Base-by-base conservation (phyloP, 2,113 vertebrate species). In the Nothocercus nigrocapillus region DNA sequence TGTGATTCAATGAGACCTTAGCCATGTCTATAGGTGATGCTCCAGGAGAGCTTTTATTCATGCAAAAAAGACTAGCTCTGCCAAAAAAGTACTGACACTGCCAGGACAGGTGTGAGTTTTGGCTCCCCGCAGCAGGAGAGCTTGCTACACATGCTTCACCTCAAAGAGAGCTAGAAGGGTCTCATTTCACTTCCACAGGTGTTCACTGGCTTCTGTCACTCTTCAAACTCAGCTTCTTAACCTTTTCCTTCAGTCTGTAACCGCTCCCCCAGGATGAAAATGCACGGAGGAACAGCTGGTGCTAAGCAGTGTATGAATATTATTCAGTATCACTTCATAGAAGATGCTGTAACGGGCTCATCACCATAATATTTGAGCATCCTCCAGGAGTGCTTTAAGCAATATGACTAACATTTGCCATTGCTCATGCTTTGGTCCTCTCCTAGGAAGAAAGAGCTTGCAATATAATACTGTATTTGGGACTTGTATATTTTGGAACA, bases 121-220 rank as follows among this genome's bases (percentile, higher is more conserved):
- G 95, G 96, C 95, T 96, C 92, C 80, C 94, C 96, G 88, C 95
- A 96, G 95, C 83, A 96, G 85, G 93, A 95, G 92, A 95, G 93
- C 83, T 93, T 96, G 94, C 93, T 85, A 92, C 74, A 82, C 30
- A 75, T 94, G 93, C 93, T 94, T 89, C 85, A 77, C 67, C 95
- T 96, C 93, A 95, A 93, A 93, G 96, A 96, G 95, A 97, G 94
- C 81, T 94, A 93, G 79, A 94, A 97, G 62, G 74, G 85, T 75
- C 95, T 96, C 92, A 92, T 96, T 95, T 97, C 90, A 95, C 92
- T 97, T 96, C 94, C 85, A 94, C 93, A 96, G 96, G 96, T 97
- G 95, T 92, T 96, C 90, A 22, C 83, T 89, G 88, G 94, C 95
- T 87, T 94, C 90, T 92, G 92, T 95, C 10, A 0, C 87, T 95